phyloP scores from a whole-genome alignment of 2,888 invertebrate genomes.

The Troilus luridus region DNA sequence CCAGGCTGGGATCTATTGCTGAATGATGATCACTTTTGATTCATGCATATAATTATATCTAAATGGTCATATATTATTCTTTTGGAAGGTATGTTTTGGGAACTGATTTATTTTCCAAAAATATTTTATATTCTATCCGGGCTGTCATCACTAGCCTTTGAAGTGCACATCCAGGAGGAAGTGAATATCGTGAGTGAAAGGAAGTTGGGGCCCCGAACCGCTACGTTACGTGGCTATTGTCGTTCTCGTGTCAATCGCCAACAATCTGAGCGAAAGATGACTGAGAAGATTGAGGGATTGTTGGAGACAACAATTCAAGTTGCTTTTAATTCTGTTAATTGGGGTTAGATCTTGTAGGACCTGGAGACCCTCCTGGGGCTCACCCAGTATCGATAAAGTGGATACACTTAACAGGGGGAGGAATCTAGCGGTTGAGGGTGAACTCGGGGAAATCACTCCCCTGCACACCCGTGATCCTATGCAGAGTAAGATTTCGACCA shows the following conservation, averaged over 20 bases:
- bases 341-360: not conserved
- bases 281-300: not conserved
- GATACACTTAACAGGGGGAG: no score
- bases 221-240: slow-evolving; percentile 34
- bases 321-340: not conserved
- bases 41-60: not conserved
- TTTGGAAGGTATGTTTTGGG: not conserved
- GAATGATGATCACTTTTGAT: not conserved
- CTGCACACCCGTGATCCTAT: no score
- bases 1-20: not conserved
- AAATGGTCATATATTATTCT: no score
- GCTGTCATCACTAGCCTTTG: not conserved
- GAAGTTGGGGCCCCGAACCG: not conserved
- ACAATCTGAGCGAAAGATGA: not conserved
- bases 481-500: no score
- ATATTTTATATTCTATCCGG: not conserved
- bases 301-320: not conserved
- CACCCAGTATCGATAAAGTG: no score
- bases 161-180: not conserved
- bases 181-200: slow-evolving; percentile 33
- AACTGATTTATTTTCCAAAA: not conserved
- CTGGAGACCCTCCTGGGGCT: no score
- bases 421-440: no score
- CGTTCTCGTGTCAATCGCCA: slow-evolving; percentile 10
- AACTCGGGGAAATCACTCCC: no score